Percentiles rank a stretch among this genome's conserved stretches.
Conservation (phyloP, 2,888 invertebrate genomes). For the Eledona agricola region DNA sequence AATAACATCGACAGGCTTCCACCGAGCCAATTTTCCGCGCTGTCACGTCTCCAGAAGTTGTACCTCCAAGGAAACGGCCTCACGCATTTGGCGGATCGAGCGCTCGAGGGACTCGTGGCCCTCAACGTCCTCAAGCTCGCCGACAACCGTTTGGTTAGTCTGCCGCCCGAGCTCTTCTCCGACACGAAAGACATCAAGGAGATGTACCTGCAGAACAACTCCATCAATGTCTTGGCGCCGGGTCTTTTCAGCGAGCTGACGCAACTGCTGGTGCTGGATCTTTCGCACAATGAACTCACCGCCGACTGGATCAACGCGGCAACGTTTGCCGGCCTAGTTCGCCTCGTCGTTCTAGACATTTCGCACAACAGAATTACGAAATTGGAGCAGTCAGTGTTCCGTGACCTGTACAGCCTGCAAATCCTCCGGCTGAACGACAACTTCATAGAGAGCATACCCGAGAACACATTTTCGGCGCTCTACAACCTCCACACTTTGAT, state of each 20-base stretch:
- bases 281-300: conserved; percentile 81
- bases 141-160: conserved; percentile 80
- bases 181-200: conserved; percentile 81
- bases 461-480: conserved; percentile 80
- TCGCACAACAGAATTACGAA: conserved; percentile 79
- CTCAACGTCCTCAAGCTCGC: conserved; percentile 79
- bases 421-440: conserved; percentile 83
- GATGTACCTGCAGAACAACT: conserved; percentile 84
- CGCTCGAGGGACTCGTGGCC: conserved; percentile 77
- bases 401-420: conserved; percentile 81
- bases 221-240: conserved; percentile 81
- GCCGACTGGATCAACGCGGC: conserved; percentile 85
- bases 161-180: conserved; percentile 84
- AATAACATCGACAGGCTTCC: conserved; percentile 82
- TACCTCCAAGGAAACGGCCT: conserved; percentile 81
- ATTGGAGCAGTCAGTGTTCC: conserved; percentile 78
- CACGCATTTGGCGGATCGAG: conserved; percentile 78
- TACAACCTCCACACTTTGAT: conserved; percentile 83
- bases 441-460: conserved; percentile 77
- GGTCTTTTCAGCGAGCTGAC: conserved; percentile 80
- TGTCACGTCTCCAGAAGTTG: conserved; percentile 76
- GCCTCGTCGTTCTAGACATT: conserved; percentile 79
- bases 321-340: conserved; percentile 79
- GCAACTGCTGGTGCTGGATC: conserved; percentile 78
- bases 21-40: conserved; percentile 74